A percentile compares a stretch with the other conserved stretches of the same genome.
phyloP scores from a whole-genome alignment of 2,113 vertebrate genomes.

The Heloderma charlesbogerti region DNA sequence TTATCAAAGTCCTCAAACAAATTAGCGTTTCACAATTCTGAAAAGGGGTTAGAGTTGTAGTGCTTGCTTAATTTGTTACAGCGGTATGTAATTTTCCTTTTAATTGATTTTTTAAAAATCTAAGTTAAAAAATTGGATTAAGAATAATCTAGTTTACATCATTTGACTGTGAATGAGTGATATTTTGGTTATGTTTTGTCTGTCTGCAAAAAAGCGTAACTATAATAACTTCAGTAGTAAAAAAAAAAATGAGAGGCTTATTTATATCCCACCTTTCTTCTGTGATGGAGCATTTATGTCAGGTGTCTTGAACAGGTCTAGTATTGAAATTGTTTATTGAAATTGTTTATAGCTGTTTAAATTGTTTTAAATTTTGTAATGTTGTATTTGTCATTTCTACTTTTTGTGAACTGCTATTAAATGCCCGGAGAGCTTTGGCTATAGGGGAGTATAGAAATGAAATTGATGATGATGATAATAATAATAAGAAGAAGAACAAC shows the following conservation, averaged over 20 bases:
- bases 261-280: not conserved
- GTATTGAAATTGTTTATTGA: no score
- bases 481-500: no score
- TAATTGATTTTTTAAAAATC: conserved; percentile 26
- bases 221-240: conserved; percentile 39
- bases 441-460: no score
- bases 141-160: not conserved
- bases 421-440: no score
- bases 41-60: conserved; percentile 27
- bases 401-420: no score
- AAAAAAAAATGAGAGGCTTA: conserved; percentile 37
- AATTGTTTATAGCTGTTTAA: no score
- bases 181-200: not conserved
- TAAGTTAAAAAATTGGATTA: no score
- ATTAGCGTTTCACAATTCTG: conserved; percentile 33
- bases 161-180: conserved; percentile 41
- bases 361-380: no score
- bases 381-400: no score
- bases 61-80: conserved; percentile 52
- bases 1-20: conserved; percentile 47
- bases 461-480: no score
- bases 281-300: no score
- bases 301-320: no score
- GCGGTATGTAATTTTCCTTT: conserved; percentile 12
- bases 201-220: conserved; percentile 6